Conservation (phyloP, 2,113 vertebrate species). For the Chunga burmeisteri region DNA sequence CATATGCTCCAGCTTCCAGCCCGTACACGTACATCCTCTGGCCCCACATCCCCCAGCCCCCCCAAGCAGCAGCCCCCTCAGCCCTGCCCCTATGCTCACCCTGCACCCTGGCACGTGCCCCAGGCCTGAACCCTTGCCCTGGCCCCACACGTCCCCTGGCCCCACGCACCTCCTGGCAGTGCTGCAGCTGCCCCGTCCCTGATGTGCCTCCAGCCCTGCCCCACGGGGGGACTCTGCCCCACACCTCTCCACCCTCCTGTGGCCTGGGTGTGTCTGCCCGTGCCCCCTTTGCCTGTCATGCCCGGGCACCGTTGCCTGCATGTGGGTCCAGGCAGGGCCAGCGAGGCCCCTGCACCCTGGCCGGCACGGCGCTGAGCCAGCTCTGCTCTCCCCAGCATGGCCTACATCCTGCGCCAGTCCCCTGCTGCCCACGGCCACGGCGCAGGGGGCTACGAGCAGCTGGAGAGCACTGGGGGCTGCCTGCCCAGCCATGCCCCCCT, state of each 20-base stretch:
- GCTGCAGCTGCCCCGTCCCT: not conserved
- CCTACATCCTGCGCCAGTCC: conserved; percentile 92
- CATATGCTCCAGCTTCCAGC: not conserved
- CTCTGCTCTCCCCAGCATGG: conserved; percentile 83
- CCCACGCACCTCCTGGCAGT: not conserved
- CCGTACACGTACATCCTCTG: fast-evolving
- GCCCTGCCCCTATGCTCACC: not conserved
- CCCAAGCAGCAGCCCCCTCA: not conserved
- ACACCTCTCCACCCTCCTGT: not conserved
- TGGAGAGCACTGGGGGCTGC: conserved; percentile 74
- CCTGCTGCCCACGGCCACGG: conserved; percentile 78
- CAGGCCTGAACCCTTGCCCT: not conserved
- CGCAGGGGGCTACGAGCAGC: conserved; percentile 79
- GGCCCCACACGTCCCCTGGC: not conserved
- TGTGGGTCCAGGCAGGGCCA: not conserved
- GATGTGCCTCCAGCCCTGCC: not conserved
- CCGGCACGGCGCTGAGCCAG: not conserved
- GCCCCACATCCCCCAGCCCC: too few species aligned
- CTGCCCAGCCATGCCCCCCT: conserved; percentile 50
- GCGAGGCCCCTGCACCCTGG: fast-evolving
- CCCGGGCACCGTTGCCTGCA: fast-evolving
- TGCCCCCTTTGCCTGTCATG: not conserved
- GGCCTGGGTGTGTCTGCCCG: too few species aligned
- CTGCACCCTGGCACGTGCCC: not conserved
- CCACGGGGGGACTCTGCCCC: not conserved